Conservation (phyloP, 2,113 vertebrate species). For the Sylvilagus bachmani region DNA sequence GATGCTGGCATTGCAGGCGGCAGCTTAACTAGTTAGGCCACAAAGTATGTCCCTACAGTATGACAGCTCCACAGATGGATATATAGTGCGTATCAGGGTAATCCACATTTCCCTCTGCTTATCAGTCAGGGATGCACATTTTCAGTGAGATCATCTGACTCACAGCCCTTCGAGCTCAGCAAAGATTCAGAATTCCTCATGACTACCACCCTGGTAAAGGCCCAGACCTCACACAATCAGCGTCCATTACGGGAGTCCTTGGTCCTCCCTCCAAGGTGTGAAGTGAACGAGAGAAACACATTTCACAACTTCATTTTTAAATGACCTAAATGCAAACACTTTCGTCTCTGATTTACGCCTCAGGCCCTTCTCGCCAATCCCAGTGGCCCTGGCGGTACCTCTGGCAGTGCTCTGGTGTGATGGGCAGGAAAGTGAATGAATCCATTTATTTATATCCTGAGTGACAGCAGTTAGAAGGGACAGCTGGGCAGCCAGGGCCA, state of each 20-base stretch:
- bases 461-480: slow-evolving; percentile 81
- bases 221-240: background rate
- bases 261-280: background rate
- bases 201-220: background rate
- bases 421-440: slow-evolving; percentile 77
- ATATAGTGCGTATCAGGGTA: too few relatives aligned
- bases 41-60: too few relatives aligned
- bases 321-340: slow-evolving; percentile 24
- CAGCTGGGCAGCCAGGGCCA: slow-evolving; percentile 83
- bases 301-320: background rate
- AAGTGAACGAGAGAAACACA: slow-evolving; percentile 12
- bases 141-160: background rate
- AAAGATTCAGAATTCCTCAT: background rate
- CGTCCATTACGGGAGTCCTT: background rate
- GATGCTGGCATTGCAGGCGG: too few relatives aligned
- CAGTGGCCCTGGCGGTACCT: slow-evolving; percentile 53
- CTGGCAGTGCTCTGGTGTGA: slow-evolving; percentile 55
- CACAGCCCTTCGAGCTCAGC: background rate
- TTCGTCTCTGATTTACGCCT: background rate
- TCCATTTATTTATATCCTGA: slow-evolving; percentile 85
- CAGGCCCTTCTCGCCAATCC: slow-evolving; percentile 62
- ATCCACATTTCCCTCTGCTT: background rate
- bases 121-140: background rate
- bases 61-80: too few relatives aligned
- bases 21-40: too few relatives aligned